Percentiles rank a stretch among this genome's conserved stretches.
phyloP scores from a whole-genome alignment of 1,140 invertebrate species.

The Drosophila punjabiensis region DNA sequence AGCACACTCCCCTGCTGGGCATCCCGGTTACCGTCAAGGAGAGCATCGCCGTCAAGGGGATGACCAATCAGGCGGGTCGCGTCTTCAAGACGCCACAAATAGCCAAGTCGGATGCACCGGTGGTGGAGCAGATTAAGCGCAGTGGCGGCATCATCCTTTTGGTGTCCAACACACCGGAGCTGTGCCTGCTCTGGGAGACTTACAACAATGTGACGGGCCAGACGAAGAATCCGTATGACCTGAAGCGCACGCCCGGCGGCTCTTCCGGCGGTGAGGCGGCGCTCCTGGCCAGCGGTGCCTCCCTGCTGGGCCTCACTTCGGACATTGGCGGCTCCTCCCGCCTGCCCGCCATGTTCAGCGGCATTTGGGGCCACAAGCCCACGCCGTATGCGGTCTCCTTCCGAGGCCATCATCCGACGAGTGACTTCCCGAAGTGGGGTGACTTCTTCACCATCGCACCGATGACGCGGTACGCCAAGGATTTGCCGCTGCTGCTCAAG shows the following conservation, averaged over 20 bases:
- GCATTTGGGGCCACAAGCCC: conserved; percentile 94
- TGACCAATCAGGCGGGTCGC: conserved; percentile 87
- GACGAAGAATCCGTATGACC: conserved; percentile 96
- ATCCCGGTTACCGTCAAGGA: conserved; percentile 90
- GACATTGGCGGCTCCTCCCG: conserved; percentile 94
- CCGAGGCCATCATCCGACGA: conserved; percentile 87
- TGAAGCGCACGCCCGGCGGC: conserved; percentile 90
- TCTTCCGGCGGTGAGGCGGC: conserved; percentile 92
- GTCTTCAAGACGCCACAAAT: conserved; percentile 86
- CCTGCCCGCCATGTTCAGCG: conserved; percentile 94
- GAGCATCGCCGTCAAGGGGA: conserved; percentile 88
- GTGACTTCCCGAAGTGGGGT: conserved; percentile 87
- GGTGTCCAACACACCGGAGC: conserved; percentile 96
- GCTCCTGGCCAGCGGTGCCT: conserved; percentile 90
- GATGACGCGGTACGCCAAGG: conserved; percentile 93
- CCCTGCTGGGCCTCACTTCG: conserved; percentile 92
- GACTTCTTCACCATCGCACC: conserved; percentile 91
- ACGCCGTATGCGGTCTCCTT: conserved; percentile 88
- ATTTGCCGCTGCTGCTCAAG: conserved; percentile 91
- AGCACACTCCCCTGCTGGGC: conserved; percentile 88
- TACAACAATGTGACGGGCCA: conserved; percentile 94
- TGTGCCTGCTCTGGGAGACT: conserved; percentile 96
- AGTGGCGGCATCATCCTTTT: conserved; percentile 94
- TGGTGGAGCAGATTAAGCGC: conserved; percentile 88
- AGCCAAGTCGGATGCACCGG: conserved; percentile 90